Evolutionary conservation across 1,140 invertebrate genomes (phyloP).

Genomic region (Orchestia grillus): DNA sequence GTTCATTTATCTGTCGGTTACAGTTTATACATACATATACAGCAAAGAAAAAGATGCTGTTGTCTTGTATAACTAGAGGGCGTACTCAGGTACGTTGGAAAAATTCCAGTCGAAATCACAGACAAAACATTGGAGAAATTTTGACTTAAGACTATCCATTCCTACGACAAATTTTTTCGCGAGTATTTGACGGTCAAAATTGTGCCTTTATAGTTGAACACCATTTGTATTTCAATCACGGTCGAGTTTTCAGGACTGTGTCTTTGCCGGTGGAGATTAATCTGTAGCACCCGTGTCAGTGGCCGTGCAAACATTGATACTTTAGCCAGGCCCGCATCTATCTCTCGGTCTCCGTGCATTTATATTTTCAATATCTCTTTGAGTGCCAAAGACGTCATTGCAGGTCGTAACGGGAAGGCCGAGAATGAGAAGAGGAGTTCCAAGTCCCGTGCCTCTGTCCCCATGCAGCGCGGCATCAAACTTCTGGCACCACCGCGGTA

Average conservation of each 20-base stretch:
- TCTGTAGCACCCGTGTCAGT: background rate
- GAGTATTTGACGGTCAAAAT: background rate
- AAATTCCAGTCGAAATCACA: background rate
- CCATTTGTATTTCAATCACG: background rate
- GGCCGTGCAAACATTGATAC: background rate
- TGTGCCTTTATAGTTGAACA: background rate
- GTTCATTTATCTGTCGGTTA: background rate
- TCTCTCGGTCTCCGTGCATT: too few relatives aligned
- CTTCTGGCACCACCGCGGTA: background rate
- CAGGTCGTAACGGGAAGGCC: background rate
- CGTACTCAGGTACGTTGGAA: background rate
- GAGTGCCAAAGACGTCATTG: background rate
- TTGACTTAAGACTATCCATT: background rate
- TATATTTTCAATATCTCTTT: background rate
- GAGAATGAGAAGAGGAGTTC: background rate
- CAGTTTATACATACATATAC: background rate
- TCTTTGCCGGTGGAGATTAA: background rate
- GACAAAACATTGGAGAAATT: too few relatives aligned
- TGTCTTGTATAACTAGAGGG: background rate
- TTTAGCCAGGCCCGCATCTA: background rate
- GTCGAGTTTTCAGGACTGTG: background rate
- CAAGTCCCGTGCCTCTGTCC: background rate
- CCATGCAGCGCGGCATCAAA: background rate
- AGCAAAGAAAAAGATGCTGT: background rate
- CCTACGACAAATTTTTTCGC: background rate